Percentiles rank a stretch among this genome's conserved stretches.
These are phyloP conservation scores for Corythaixoides concolor DNA, from an alignment of 2,113 vertebrate species.

Conservation along the genomic window DNA sequence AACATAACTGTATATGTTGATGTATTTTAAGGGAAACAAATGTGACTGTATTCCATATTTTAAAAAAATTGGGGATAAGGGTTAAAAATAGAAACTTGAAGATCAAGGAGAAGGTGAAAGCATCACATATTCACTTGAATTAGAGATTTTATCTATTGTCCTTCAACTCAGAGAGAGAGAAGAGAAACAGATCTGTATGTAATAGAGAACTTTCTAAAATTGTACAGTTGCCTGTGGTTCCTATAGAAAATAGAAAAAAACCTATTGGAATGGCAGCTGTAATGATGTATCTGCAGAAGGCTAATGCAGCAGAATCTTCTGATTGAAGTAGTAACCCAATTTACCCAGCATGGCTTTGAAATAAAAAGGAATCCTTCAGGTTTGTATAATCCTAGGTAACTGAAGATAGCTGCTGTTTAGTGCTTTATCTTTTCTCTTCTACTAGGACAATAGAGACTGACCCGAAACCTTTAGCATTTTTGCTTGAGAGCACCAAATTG, in stretches of 20 bases:
- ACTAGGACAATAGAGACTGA: background rate
- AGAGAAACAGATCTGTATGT: background rate
- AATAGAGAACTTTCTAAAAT: background rate
- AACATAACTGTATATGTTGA: background rate
- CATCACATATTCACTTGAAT: background rate
- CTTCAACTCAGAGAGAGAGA: conserved; percentile 1
- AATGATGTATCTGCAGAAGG: background rate
- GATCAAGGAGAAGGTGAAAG: background rate
- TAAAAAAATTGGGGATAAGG: background rate
- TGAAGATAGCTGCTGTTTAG: background rate
- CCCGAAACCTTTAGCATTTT: conserved; percentile 17
- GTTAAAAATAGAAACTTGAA: conserved; percentile 44
- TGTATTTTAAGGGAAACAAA: background rate
- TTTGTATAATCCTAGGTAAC: background rate
- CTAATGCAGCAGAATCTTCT: background rate
- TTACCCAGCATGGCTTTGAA: background rate
- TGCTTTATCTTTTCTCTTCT: background rate
- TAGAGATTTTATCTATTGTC: background rate
- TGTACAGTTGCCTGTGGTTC: background rate
- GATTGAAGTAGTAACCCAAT: background rate
- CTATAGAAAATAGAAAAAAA: conserved; percentile 18
- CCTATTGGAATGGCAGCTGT: background rate
- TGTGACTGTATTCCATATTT: background rate
- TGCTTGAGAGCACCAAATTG: conserved; percentile 13
- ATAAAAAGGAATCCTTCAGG: background rate